A percentile compares a stretch with the other conserved stretches of the same genome.
Evolutionary conservation across 2,113 vertebrate species (phyloP).

Genomic region (Perca fluviatilis): DNA sequence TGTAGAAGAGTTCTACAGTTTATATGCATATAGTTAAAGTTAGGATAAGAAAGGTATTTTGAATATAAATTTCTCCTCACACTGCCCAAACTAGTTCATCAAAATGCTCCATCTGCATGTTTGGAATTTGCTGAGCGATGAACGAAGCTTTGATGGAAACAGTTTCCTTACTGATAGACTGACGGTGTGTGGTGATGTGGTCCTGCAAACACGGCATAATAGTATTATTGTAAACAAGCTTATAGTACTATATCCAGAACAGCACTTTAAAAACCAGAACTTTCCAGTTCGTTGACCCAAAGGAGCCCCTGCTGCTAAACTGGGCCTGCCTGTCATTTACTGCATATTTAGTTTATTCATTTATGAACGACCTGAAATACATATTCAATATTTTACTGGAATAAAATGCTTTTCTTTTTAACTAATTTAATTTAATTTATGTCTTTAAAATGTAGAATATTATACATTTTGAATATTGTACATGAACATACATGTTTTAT

Average conservation of each 20-base stretch:
- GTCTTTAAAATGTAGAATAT: background rate
- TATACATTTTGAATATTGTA: background rate
- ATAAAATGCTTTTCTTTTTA: background rate
- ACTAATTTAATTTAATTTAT: background rate
- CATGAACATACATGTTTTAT: background rate
- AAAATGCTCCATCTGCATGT: constrained; percentile 10
- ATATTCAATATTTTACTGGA: background rate
- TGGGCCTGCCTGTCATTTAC: background rate
- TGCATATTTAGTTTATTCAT: background rate
- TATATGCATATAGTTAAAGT: no score
- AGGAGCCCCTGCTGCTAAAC: background rate
- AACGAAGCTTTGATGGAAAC: background rate
- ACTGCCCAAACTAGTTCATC: background rate
- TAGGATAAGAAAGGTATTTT: background rate
- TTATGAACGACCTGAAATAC: background rate
- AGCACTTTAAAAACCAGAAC: background rate
- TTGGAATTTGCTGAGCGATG: background rate
- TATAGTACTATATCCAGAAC: background rate
- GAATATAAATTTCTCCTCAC: background rate
- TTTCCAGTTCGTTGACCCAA: background rate
- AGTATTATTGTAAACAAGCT: background rate
- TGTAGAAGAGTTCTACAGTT: no score
- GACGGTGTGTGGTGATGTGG: background rate
- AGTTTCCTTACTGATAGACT: background rate
- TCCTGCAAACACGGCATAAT: background rate